Percentiles rank a stretch among this genome's conserved stretches.
Conservation (phyloP, 2,113 vertebrate genomes). For the Mellivora capensis region DNA sequence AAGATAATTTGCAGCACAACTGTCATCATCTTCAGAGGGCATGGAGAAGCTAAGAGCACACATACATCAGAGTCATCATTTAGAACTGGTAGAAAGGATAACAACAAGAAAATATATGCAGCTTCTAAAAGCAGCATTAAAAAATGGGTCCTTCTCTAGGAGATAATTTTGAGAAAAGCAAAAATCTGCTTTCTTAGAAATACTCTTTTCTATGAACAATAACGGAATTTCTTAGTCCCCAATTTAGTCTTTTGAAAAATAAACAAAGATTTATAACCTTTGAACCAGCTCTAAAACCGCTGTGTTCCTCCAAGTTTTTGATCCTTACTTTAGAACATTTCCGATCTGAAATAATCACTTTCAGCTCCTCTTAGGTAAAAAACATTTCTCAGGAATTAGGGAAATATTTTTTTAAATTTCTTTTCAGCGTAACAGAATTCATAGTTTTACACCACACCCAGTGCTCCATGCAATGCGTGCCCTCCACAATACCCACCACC, state of each 20-base stretch:
- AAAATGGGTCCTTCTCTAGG: background rate
- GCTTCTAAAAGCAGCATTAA: background rate
- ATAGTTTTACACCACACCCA: no score
- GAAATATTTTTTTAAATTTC: no score
- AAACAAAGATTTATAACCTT: background rate
- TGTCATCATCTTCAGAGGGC: background rate
- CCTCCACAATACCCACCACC: no score
- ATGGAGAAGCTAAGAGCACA: background rate
- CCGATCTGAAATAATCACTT: background rate
- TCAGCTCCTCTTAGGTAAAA: background rate
- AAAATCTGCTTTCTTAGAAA: background rate
- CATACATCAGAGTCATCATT: background rate
- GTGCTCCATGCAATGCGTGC: no score
- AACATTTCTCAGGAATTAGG: background rate
- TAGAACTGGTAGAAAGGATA: background rate
- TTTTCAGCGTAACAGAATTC: no score
- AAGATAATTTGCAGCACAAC: background rate
- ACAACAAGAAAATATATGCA: background rate
- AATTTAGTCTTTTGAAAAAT: background rate
- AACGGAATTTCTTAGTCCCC: background rate
- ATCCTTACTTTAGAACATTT: background rate
- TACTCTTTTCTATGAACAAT: background rate
- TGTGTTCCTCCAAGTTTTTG: background rate
- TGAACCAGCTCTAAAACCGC: background rate
- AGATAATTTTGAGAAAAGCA: background rate